Conservation (phyloP, 2,888 invertebrate genomes). For the Protophormia terraenovae region DNA sequence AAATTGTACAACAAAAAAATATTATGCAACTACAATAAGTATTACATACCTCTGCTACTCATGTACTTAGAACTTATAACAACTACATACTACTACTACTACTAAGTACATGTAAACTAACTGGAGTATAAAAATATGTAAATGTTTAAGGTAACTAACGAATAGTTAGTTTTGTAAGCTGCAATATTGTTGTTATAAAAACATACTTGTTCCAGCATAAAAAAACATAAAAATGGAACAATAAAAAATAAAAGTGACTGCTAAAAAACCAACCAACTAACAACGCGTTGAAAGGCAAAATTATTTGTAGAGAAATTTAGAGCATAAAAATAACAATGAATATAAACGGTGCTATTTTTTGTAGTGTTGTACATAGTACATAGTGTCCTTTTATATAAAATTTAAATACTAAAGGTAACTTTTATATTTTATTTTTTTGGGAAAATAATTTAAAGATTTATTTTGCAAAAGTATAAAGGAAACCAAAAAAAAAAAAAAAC, state of each 20-base stretch:
- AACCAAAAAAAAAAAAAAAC: not conserved
- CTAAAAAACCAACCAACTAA: not conserved
- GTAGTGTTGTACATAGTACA: no score
- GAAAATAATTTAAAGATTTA: not conserved
- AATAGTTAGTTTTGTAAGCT: slow-evolving; percentile 4
- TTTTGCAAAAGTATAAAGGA: not conserved
- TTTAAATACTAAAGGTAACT: slow-evolving; percentile 13
- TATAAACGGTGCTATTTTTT: slow-evolving; percentile 7
- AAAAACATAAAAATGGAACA: no score
- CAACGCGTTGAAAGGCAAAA: not conserved
- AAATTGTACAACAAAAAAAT: slow-evolving; percentile 1
- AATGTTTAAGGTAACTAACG: not conserved
- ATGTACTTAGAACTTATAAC: not conserved
- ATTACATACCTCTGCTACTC: not conserved
- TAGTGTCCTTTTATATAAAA: not conserved
- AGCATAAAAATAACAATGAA: slow-evolving; percentile 54
- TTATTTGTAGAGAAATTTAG: slow-evolving; percentile 17
- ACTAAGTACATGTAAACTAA: slow-evolving; percentile 42
- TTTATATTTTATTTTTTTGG: no score
- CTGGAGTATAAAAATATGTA: slow-evolving; percentile 38
- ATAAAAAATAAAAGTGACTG: not conserved
- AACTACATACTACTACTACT: no score
- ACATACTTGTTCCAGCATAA: not conserved
- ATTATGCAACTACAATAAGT: no score
- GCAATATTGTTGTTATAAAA: not conserved